phyloP scores from a whole-genome alignment of 2,888 invertebrate genomes.

The Callimorpha dominula region DNA sequence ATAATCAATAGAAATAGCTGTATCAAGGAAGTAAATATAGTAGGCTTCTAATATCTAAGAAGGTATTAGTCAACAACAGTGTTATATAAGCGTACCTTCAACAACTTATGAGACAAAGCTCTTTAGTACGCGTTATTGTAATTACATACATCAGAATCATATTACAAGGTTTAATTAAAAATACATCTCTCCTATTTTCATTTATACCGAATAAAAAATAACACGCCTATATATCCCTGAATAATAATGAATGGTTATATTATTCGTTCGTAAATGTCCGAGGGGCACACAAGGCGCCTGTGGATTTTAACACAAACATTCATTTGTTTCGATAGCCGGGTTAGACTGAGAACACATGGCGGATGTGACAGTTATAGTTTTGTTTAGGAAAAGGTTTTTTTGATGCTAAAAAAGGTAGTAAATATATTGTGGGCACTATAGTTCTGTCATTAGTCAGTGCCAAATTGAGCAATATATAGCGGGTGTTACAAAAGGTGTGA shows the following conservation, averaged over 20 bases:
- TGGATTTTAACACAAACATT: conserved; percentile 32
- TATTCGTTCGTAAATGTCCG: conserved; percentile 30
- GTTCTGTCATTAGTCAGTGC: no score
- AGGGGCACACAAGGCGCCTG: conserved; percentile 26
- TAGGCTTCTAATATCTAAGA: no score
- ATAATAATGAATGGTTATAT: conserved; percentile 40
- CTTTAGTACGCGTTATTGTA: no score
- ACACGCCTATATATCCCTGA: neutral
- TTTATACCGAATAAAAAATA: conserved; percentile 9
- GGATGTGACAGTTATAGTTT: conserved; percentile 1
- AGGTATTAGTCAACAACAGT: no score
- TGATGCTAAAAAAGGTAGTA: neutral
- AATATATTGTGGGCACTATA: no score
- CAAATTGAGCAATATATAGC: no score
- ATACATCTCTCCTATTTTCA: neutral
- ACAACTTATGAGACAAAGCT: no score
- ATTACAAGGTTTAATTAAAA: neutral
- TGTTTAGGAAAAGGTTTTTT: neutral
- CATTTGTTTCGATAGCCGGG: conserved; percentile 35
- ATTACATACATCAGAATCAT: no score
- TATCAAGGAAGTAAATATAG: no score
- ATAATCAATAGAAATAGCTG: no score
- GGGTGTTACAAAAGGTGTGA: no score
- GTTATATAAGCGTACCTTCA: no score
- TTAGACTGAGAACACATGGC: conserved; percentile 6